Conservation (phyloP, 1,140 invertebrate genomes). For the Hermetia illucens region DNA sequence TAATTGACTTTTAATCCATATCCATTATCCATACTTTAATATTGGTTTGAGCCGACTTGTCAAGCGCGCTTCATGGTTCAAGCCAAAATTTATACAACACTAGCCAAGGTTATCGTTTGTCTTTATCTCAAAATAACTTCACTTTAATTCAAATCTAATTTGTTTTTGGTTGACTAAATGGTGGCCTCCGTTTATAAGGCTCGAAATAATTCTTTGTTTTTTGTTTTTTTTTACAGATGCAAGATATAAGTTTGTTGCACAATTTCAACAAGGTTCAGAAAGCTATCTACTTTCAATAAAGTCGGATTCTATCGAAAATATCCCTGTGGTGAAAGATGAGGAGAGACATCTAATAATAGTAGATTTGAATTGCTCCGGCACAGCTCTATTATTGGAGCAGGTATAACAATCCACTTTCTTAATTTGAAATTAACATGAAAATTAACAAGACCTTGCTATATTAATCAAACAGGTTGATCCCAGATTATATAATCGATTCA, state of each 20-base stretch:
- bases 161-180: not conserved
- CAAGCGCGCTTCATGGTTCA: not conserved
- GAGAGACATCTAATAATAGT: conserved; percentile 3
- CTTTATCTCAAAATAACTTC: not conserved
- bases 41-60: not conserved
- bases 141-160: not conserved
- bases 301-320: not conserved
- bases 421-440: not conserved
- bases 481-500: not conserved
- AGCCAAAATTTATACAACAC: not conserved
- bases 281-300: conserved; percentile 1
- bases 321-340: conserved; percentile 1
- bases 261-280: not conserved
- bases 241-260: too few species aligned
- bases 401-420: not conserved
- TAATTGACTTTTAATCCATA: not conserved
- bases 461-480: not conserved
- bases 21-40: not conserved
- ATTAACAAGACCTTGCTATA: not conserved
- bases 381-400: not conserved
- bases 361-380: conserved; percentile 1
- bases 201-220: not conserved
- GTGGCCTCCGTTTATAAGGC: not conserved
- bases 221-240: too few species aligned
- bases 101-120: not conserved